Evolutionary conservation across 1,140 invertebrate species (phyloP).

Genomic region (Microplitis demolitor): DNA sequence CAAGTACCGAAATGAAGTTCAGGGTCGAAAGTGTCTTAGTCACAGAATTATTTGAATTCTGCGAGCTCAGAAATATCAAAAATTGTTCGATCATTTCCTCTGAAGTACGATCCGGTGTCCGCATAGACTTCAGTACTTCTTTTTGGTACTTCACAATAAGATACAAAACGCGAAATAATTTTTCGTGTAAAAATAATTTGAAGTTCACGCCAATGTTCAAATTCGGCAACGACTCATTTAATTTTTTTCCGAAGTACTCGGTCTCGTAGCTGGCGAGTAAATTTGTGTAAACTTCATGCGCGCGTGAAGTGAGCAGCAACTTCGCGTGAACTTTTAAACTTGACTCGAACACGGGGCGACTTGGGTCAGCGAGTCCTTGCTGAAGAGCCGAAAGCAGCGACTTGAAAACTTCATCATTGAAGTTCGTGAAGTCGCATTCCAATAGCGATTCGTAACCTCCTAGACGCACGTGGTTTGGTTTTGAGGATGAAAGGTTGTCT

Average conservation of each 20-base stretch:
- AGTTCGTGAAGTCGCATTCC: slow-evolving; percentile 45
- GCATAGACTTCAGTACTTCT: slow-evolving; percentile 46
- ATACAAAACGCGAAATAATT: slow-evolving; percentile 50
- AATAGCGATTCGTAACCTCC: slow-evolving; percentile 54
- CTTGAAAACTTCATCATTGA: slow-evolving; percentile 41
- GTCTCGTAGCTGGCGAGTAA: slow-evolving; percentile 45
- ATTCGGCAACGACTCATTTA: slow-evolving; percentile 48
- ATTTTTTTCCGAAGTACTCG: slow-evolving; percentile 43
- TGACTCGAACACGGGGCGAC: slow-evolving; percentile 53
- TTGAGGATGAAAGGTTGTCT: slow-evolving; percentile 45
- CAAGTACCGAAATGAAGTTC: slow-evolving; percentile 51
- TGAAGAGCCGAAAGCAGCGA: slow-evolving; percentile 43
- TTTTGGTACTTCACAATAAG: slow-evolving; percentile 50
- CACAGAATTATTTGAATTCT: slow-evolving; percentile 29
- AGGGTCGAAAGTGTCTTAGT: slow-evolving; percentile 42
- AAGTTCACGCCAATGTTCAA: slow-evolving; percentile 53
- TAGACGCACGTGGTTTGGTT: slow-evolving; percentile 54
- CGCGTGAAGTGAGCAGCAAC: slow-evolving; percentile 40
- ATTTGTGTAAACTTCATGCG: slow-evolving; percentile 43
- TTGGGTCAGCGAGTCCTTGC: slow-evolving; percentile 49
- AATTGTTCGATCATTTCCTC: slow-evolving; percentile 57
- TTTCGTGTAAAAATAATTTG: slow-evolving; percentile 55
- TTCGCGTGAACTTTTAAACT: slow-evolving; percentile 53
- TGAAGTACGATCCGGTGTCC: slow-evolving; percentile 43
- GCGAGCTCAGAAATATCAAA: slow-evolving; percentile 44